Evolutionary conservation across 2,113 vertebrate genomes (phyloP), one percentile per base, ranked within the genome.

Genomic region (Casuarius casuarius): DNA sequence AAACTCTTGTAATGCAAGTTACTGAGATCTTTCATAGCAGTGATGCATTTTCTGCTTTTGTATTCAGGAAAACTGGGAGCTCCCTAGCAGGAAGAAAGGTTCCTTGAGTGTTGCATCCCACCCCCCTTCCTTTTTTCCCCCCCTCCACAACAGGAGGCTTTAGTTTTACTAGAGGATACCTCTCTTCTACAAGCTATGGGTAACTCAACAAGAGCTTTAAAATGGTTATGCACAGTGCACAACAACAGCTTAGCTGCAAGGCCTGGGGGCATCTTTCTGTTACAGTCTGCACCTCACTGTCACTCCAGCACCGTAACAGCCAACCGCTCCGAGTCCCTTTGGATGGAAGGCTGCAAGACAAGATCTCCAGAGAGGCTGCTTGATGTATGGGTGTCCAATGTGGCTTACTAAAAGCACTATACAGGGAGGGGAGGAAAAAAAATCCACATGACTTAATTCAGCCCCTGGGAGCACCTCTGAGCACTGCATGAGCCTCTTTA

Each of bases 371-470:
- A 14, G 7, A 38, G 35, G 9, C 14, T 58, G 0, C 5, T 40
- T 33, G 18, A 7, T 51, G 29, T 13, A 3, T 1, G 2, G 7
- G 14, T 8, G 15, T 26, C 44, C 28, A 63, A 11, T 0, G 12
- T 3, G 61, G 63, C 33, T 33, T 71, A 11, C 22, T 38, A 16
- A 15, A 80, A 28, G 13, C 3, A 12, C 9, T 35, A 35, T 35
- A n/a, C 8, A 6, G 33, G 40, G 42, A 58, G 18, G 25, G 52
- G 51, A 52, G 11, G 23, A 26, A 52, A 52, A 51, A 51, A 29
- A 14, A 28, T 58, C 16, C 56, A 26, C 42, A 52, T 14, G 25
- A 29, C 48, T 20, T 14, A 72, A 72, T 6, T 21, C 46, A 71
- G 70, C 28, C 52, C 51, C 35, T 38, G 35, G 70, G 28, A 21